Evolutionary conservation across 2,888 invertebrate genomes (phyloP), one percentile per base, ranked within the genome.

Genomic region (Cylloceria caligata): DNA sequence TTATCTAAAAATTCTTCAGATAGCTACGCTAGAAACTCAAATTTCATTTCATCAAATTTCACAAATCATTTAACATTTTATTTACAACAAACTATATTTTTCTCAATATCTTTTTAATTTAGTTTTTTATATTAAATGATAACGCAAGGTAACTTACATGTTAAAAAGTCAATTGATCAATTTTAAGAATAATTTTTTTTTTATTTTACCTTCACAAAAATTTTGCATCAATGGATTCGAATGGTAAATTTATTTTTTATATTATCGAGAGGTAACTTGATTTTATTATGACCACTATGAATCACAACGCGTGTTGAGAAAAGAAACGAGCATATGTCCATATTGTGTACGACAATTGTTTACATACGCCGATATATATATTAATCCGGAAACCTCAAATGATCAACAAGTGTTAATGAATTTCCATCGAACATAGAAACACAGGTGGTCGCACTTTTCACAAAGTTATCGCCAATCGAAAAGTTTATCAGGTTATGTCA

Each of bases 401-500:
- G 36, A 16, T 57, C 57, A 30, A 21, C 39, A 19, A 69, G 45
- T n/a, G 30, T 19, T 3, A 49, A 9, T 42, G 16, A 16, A 45
- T 36, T 16, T 42, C 47, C 27, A 47, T 11, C 55, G 16, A 71
- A 57, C 27, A 49, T 42, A 21, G 36, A 65, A 16, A 57, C 45
- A 60, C 7, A 57, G 65, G 81, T 81, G 19, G 71, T 78, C 47
- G n/a, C 3, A 24, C 3, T 45, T 4, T 34, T 65, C 13, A n/a
- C 16, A 57, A 55, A 9, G 34, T 7, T 16, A 21, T 21, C 49
- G 4, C 30, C 19, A 27, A 19, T 0, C 4, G 55, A 36, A 27
- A 69, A 47, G 36, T 11, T 69, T 68, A 27, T 27, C 57, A 74
- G 81, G 81, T 81, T 81, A 81, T 64, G 69, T 78, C 68, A 57